Percentiles rank a stretch among this genome's conserved stretches.
phyloP scores from a whole-genome alignment of 2,797 vertebrate species.

The Aphelocoma californica region DNA sequence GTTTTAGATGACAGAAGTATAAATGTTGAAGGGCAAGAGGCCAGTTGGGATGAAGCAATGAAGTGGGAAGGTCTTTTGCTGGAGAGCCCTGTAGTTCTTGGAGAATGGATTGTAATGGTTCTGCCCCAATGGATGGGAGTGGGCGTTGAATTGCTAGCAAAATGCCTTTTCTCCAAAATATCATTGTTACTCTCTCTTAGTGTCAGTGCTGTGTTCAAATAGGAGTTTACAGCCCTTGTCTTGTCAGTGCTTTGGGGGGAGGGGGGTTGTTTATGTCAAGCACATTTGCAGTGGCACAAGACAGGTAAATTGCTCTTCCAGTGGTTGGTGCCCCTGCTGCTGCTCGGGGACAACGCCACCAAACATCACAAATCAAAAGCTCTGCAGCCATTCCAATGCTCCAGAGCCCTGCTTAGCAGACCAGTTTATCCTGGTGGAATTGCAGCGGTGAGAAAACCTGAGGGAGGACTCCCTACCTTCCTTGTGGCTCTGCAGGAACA shows the following conservation, averaged over 20 bases:
- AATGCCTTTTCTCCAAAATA: constrained; percentile 4
- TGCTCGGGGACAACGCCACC: not conserved
- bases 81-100: not conserved
- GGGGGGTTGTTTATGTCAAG: not conserved
- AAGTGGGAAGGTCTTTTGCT: not conserved
- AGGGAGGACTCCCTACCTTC: not conserved
- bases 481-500: not conserved
- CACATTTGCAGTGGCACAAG: not conserved
- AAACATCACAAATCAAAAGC: not conserved
- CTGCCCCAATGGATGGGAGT: not conserved
- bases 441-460: not conserved
- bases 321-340: not conserved
- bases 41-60: not conserved
- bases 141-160: not conserved
- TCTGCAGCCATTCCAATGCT: accelerated
- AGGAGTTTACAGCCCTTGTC: not conserved
- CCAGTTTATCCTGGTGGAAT: not conserved
- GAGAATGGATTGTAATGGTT: not conserved
- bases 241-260: not conserved
- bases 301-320: not conserved
- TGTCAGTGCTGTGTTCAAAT: not conserved
- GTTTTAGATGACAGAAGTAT: not conserved
- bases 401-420: not conserved
- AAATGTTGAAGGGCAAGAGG: constrained; percentile 13
- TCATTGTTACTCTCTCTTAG: not conserved